Percentiles rank a stretch among this genome's conserved stretches.
Conservation (phyloP, 2,888 invertebrate genomes). For the Vanessa cardui region DNA sequence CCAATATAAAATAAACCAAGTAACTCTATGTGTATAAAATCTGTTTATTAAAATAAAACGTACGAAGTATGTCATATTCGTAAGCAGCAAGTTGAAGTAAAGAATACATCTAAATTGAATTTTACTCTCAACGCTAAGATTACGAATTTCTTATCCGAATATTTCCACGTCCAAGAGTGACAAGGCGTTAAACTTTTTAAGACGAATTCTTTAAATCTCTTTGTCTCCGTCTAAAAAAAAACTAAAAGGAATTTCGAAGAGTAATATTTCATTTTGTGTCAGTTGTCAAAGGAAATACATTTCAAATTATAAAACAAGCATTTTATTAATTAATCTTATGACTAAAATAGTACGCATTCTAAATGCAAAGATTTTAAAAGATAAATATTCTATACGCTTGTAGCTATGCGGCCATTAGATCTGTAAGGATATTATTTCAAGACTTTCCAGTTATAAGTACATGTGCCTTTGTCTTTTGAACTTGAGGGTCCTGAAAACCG, state of each 20-base stretch:
- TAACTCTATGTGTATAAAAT: too few species aligned
- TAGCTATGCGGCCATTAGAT: too few species aligned
- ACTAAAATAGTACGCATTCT: too few species aligned
- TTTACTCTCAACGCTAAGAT: conserved; percentile 19
- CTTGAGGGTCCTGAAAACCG: too few species aligned
- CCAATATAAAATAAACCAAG: too few species aligned
- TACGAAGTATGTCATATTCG: not conserved
- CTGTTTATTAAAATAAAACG: not conserved
- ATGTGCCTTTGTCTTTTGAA: too few species aligned
- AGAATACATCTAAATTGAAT: conserved; percentile 21
- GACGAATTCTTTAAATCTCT: not conserved
- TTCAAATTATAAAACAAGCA: not conserved
- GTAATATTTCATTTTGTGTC: conserved; percentile 1
- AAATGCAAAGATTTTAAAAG: too few species aligned
- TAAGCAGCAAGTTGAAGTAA: not conserved
- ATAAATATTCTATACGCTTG: too few species aligned
- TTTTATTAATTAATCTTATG: too few species aligned
- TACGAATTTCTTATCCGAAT: conserved; percentile 22
- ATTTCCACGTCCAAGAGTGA: not conserved
- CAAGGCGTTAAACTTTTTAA: conserved; percentile 1
- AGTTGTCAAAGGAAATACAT: not conserved
- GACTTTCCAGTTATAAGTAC: too few species aligned
- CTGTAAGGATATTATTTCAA: too few species aligned
- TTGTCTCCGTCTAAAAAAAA: not conserved
- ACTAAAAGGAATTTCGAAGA: not conserved